Evolutionary conservation across 2,888 invertebrate species (phyloP).

Genomic region (Antheraea assamensis): DNA sequence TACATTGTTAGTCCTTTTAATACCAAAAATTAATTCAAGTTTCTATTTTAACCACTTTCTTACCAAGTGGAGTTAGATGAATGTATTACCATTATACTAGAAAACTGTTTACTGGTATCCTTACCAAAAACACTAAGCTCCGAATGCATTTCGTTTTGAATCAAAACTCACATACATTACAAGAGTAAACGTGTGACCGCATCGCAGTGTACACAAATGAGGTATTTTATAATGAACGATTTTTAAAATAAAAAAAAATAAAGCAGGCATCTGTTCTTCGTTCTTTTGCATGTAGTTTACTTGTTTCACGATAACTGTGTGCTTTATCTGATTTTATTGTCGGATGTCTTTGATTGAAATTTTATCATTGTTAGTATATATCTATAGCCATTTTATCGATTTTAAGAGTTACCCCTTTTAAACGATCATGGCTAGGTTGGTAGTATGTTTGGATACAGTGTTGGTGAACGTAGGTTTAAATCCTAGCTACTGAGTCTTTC

Average conservation of each 20-base stretch:
- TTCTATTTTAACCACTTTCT: conserved; percentile 1
- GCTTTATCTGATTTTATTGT: too few relatives aligned
- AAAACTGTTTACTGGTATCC: conserved; percentile 35
- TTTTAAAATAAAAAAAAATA: not conserved
- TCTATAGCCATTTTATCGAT: too few relatives aligned
- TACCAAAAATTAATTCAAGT: not conserved
- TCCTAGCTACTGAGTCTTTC: too few relatives aligned
- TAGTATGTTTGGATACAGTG: too few relatives aligned
- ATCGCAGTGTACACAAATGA: conserved; percentile 22
- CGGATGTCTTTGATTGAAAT: too few relatives aligned
- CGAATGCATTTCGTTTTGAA: conserved; percentile 52
- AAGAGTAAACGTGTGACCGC: conserved; percentile 34
- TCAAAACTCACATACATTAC: conserved; percentile 68
- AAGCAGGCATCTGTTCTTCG: too few relatives aligned
- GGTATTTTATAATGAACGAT: conserved; percentile 40
- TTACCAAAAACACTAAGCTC: conserved; percentile 36
- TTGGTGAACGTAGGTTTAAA: too few relatives aligned
- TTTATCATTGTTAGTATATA: too few relatives aligned
- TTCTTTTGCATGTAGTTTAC: too few relatives aligned
- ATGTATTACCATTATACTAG: conserved; percentile 20
- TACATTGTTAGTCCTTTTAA: not conserved
- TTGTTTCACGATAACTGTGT: too few relatives aligned
- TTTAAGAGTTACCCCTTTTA: too few relatives aligned
- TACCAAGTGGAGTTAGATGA: conserved; percentile 11
- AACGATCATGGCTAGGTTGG: too few relatives aligned